Percentiles rank a stretch among this genome's conserved stretches.
These are phyloP conservation scores for Pseudonaja textilis DNA, from an alignment of 2,113 vertebrate species.

Conservation along the genomic window DNA sequence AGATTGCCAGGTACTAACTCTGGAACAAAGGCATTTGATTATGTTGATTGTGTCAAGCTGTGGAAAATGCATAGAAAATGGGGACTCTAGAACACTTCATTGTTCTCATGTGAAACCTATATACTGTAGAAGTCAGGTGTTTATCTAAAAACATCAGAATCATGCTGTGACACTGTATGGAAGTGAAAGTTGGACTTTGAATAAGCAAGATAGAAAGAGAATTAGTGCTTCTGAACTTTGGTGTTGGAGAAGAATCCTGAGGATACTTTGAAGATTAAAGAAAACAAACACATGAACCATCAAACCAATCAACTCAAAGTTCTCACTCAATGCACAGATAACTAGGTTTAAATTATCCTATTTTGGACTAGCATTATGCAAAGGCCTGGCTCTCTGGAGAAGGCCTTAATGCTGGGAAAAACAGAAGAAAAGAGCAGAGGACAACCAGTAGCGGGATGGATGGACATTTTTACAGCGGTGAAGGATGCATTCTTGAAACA, in stretches of 20 bases:
- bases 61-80: not conserved
- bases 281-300: not conserved
- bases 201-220: not conserved
- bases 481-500: not conserved
- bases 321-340: not conserved
- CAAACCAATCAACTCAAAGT: not conserved
- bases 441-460: not conserved
- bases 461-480: not conserved
- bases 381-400: not conserved
- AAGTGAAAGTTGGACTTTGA: not conserved
- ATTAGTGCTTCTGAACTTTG: not conserved
- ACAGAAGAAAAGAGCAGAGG: not conserved
- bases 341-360: not conserved
- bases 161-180: not conserved
- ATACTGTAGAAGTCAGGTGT: not conserved
- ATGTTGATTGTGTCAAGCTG: not conserved
- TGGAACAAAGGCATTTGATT: not conserved
- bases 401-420: not conserved
- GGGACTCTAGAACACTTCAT: not conserved
- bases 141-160: not conserved
- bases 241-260: not conserved
- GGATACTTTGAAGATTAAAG: not conserved
- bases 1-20: not conserved
- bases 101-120: not conserved
- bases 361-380: not conserved